Conservation (phyloP, 2,888 invertebrate species). For the Heliconius cydno region DNA sequence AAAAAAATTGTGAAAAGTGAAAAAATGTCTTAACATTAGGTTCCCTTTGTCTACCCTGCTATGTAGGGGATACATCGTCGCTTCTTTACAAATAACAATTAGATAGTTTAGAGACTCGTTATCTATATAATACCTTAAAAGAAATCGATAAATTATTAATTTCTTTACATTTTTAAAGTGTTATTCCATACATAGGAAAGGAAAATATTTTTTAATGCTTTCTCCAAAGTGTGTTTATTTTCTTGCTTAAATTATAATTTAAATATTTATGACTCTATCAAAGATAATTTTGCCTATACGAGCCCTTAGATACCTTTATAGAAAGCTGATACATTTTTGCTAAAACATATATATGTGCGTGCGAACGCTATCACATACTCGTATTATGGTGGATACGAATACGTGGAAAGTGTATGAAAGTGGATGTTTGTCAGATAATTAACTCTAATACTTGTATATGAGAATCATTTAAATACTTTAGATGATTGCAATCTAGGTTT, state of each 20-base stretch:
- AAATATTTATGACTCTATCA: background rate
- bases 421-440: constrained; percentile 51
- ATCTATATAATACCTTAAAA: too few species aligned
- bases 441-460: constrained; percentile 42
- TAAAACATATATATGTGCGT: constrained; percentile 48
- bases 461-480: constrained; percentile 21
- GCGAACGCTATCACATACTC: constrained; percentile 69
- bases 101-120: too few species aligned
- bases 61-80: background rate
- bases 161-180: too few species aligned
- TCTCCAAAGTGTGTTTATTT: too few species aligned
- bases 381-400: constrained; percentile 55
- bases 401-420: constrained; percentile 71
- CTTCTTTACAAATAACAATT: background rate
- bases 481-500: constrained; percentile 9
- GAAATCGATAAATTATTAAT: too few species aligned
- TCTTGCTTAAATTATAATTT: too few species aligned
- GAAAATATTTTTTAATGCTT: too few species aligned
- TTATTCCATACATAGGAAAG: too few species aligned
- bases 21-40: background rate
- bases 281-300: background rate
- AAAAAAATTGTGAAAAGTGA: background rate
- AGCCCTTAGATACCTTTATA: constrained; percentile 41
- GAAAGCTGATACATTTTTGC: constrained; percentile 66
- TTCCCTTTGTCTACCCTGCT: background rate